Evolutionary conservation across 2,113 vertebrate species (phyloP).

Genomic region (Eidolon helvum): DNA sequence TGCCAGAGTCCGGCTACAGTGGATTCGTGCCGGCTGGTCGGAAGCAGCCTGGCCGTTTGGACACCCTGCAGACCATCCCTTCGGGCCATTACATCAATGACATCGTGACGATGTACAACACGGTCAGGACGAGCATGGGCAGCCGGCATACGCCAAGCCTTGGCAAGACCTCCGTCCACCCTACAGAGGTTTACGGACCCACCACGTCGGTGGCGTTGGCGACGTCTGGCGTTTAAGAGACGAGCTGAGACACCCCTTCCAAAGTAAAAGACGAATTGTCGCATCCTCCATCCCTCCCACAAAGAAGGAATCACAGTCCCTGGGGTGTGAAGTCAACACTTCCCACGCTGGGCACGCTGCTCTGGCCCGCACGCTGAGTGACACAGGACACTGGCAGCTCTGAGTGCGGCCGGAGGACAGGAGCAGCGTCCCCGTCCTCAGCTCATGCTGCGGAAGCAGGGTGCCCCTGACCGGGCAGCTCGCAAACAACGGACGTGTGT

Average conservation of each 20-base stretch:
- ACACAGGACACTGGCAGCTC: not conserved
- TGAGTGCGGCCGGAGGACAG: not conserved
- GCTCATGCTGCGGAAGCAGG: not conserved
- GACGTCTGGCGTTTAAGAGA: not conserved
- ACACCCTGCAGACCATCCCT: not conserved
- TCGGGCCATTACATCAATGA: not conserved
- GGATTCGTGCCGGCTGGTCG: not conserved
- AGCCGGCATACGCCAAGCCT: not conserved
- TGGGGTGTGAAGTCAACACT: not conserved
- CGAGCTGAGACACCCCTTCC: not conserved
- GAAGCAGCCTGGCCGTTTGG: not conserved
- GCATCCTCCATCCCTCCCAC: not conserved
- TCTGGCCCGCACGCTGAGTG: not conserved
- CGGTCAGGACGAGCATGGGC: not conserved
- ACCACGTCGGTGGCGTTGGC: not conserved
- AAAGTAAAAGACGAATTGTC: not conserved
- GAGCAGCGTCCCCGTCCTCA: not conserved
- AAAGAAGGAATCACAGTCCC: not conserved
- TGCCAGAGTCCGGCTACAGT: not conserved
- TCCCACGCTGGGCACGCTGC: not conserved
- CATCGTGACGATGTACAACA: not conserved
- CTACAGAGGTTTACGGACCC: not conserved
- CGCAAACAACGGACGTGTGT: not conserved
- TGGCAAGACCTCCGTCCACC: not conserved
- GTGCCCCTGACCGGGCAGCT: not conserved